Evolutionary conservation across 2,797 vertebrate genomes (phyloP).

Genomic region (Gila robusta): DNA sequence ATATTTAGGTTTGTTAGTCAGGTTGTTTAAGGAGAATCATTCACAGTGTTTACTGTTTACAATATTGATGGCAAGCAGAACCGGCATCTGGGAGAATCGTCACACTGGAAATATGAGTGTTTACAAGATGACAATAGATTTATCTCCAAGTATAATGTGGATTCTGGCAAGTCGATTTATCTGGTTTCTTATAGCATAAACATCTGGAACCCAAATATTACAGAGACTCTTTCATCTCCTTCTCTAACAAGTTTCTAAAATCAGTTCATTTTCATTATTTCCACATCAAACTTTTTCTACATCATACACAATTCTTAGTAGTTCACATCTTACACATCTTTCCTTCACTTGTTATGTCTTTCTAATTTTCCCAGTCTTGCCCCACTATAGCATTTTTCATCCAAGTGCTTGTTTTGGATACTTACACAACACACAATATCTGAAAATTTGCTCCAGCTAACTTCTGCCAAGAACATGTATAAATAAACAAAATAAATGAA

Average conservation of each 20-base stretch:
- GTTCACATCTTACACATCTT: not conserved
- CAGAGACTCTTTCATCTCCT: constrained; percentile 11
- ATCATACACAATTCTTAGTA: constrained; percentile 14
- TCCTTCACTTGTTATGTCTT: not conserved
- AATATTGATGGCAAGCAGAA: constrained; percentile 29
- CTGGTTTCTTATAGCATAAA: constrained; percentile 41
- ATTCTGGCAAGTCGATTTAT: constrained; percentile 24
- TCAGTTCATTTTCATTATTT: constrained; percentile 20
- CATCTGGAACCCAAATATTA: constrained; percentile 53
- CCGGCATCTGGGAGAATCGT: constrained; percentile 39
- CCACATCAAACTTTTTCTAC: constrained; percentile 14
- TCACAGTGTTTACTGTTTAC: constrained; percentile 41
- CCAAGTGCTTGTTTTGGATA: constrained; percentile 10
- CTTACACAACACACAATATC: constrained; percentile 7
- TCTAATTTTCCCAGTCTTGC: not conserved
- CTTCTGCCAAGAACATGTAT: constrained; percentile 15
- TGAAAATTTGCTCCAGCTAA: constrained; percentile 20
- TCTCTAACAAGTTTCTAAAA: not conserved
- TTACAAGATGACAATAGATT: constrained; percentile 51
- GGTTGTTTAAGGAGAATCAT: constrained; percentile 45
- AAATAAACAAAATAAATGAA: constrained; percentile 35
- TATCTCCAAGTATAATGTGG: constrained; percentile 50
- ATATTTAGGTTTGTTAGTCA: constrained; percentile 47
- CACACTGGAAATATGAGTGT: constrained; percentile 29
- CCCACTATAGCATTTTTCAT: not conserved